Evolutionary conservation across 2,797 vertebrate species (phyloP).

Genomic region (Myotis myotis): DNA sequence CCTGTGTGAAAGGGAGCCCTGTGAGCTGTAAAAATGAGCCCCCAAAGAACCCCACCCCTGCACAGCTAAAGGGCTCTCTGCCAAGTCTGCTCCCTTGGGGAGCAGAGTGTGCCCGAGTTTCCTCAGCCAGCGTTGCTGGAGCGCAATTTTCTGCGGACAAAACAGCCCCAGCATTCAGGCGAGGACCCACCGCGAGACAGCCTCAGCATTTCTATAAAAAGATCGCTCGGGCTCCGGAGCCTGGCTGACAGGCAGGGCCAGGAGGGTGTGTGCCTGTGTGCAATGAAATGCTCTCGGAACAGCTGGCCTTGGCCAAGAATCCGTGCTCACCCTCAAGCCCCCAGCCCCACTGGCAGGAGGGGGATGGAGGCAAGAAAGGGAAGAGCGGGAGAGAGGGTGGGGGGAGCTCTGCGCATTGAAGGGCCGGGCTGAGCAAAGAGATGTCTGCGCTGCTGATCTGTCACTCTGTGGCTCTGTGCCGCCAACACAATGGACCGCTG

Average conservation of each 20-base stretch:
- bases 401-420: slow-evolving; percentile 1
- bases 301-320: slow-evolving; percentile 48
- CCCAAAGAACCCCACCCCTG: neutral
- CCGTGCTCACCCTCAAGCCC: slow-evolving; percentile 51
- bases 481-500: slow-evolving; percentile 75
- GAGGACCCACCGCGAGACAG: slow-evolving; percentile 59
- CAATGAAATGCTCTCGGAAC: slow-evolving; percentile 51
- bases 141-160: slow-evolving; percentile 51
- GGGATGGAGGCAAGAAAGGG: slow-evolving; percentile 21
- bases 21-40: neutral
- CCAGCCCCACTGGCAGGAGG: slow-evolving; percentile 11
- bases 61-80: neutral
- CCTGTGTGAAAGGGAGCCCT: neutral
- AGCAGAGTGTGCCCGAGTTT: neutral
- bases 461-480: slow-evolving; percentile 49
- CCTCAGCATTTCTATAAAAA: slow-evolving; percentile 77
- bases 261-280: neutral
- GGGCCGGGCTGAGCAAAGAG: slow-evolving; percentile 58
- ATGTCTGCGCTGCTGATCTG: slow-evolving; percentile 54
- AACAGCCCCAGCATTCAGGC: slow-evolving; percentile 18
- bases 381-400: neutral
- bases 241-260: slow-evolving; percentile 56
- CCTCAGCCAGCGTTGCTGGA: neutral
- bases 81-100: neutral
- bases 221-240: slow-evolving; percentile 55